Evolutionary conservation across 1,140 invertebrate genomes (phyloP).

Genomic region (Choristoneura fumiferana): DNA sequence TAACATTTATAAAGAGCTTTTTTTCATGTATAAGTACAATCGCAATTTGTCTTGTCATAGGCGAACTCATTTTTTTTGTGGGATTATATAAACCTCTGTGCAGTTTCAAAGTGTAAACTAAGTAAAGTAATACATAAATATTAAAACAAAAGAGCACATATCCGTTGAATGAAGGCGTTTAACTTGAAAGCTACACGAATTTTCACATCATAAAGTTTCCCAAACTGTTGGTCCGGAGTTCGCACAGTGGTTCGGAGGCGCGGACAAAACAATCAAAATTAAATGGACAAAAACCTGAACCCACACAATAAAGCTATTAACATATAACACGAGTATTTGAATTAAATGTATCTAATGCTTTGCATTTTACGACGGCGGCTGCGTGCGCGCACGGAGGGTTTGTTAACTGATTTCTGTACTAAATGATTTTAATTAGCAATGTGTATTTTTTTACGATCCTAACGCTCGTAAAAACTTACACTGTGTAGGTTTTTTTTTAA

Average conservation of each 20-base stretch:
- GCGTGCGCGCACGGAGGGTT: slow-evolving; percentile 6
- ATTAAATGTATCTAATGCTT: neutral
- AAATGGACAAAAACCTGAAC: slow-evolving; percentile 13
- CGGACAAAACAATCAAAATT: slow-evolving; percentile 17
- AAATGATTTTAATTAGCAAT: slow-evolving; percentile 15
- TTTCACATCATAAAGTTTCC: slow-evolving; percentile 17
- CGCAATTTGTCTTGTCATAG: no score
- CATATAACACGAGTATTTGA: slow-evolving; percentile 8
- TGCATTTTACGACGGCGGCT: slow-evolving; percentile 8
- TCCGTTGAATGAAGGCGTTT: neutral
- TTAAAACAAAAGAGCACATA: neutral
- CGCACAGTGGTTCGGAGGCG: slow-evolving; percentile 16
- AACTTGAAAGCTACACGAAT: slow-evolving; percentile 15
- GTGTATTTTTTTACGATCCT: no score
- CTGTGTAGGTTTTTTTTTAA: no score
- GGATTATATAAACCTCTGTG: no score
- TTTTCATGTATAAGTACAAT: no score
- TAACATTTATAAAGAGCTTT: no score
- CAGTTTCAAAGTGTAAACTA: no score
- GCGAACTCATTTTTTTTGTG: no score
- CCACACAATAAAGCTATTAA: slow-evolving; percentile 6
- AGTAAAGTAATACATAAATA: neutral
- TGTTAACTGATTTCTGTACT: slow-evolving; percentile 13
- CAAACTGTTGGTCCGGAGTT: neutral
- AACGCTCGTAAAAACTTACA: no score